A percentile compares a stretch with the other conserved stretches of the same genome.
Conservation (phyloP, 2,113 vertebrate genomes). For the Athene noctua region DNA sequence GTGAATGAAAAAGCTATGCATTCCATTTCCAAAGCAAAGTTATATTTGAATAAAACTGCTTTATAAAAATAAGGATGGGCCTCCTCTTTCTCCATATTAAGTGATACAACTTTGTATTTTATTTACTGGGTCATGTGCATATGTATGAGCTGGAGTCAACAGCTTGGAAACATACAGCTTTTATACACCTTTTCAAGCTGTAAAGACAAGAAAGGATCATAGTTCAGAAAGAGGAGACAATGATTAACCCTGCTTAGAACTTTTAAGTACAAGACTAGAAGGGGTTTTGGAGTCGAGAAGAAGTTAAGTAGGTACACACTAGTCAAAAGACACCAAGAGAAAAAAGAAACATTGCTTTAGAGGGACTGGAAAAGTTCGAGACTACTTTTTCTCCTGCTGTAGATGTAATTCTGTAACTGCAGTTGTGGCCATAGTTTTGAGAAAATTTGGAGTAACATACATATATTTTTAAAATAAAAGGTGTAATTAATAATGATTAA, state of each 20-base stretch:
- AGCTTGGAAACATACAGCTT: background rate
- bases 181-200: background rate
- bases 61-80: background rate
- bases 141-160: background rate
- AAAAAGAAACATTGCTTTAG: background rate
- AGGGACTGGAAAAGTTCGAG: background rate
- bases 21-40: background rate
- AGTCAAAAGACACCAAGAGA: background rate
- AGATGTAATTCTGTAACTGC: background rate
- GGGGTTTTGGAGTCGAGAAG: background rate
- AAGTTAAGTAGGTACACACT: background rate
- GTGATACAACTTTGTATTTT: background rate
- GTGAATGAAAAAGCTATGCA: background rate
- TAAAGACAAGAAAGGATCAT: background rate
- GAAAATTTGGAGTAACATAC: background rate
- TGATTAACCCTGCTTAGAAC: background rate
- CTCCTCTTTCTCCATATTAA: background rate
- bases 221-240: background rate
- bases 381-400: background rate
- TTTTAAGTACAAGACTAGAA: background rate
- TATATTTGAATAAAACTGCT: background rate
- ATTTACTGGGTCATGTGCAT: background rate
- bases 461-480: background rate
- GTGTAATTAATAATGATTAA: background rate
- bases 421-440: background rate